Percentiles rank a stretch among this genome's conserved stretches.
phyloP scores from a whole-genome alignment of 2,888 invertebrate genomes.

The Cryptophagus acutangulus region DNA sequence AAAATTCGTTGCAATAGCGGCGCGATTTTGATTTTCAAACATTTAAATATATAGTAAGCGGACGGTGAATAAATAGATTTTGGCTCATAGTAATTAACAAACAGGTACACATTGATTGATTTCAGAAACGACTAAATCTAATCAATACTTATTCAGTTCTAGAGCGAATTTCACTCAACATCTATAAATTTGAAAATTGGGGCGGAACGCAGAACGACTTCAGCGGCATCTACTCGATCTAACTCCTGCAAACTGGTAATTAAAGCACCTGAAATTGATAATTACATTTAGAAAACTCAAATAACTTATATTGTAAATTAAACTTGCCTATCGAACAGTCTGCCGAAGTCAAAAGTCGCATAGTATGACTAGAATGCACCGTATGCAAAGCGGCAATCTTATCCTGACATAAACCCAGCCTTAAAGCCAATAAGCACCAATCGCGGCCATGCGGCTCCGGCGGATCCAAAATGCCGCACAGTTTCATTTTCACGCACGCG shows the following conservation, averaged over 20 bases:
- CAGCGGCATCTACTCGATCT: conserved; percentile 57
- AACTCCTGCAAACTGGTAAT: conserved; percentile 56
- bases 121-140: no score
- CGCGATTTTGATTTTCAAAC: no score
- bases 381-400: conserved; percentile 45
- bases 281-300: background rate
- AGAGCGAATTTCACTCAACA: no score
- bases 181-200: conserved; percentile 47
- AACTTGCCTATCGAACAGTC: conserved; percentile 46
- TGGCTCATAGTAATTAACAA: no score
- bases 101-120: no score
- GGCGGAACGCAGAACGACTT: conserved; percentile 54
- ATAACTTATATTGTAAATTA: no score
- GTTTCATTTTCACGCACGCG: conserved; percentile 55
- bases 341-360: conserved; percentile 42
- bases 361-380: conserved; percentile 45
- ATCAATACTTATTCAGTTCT: no score
- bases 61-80: no score
- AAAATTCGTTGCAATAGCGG: no score
- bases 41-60: no score
- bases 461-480: conserved; percentile 66
- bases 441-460: conserved; percentile 69
- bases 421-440: conserved; percentile 71
- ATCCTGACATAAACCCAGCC: conserved; percentile 53
- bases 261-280: conserved; percentile 48